phyloP scores from a whole-genome alignment of 2,797 vertebrate genomes.

The Gallinago solitaria region DNA sequence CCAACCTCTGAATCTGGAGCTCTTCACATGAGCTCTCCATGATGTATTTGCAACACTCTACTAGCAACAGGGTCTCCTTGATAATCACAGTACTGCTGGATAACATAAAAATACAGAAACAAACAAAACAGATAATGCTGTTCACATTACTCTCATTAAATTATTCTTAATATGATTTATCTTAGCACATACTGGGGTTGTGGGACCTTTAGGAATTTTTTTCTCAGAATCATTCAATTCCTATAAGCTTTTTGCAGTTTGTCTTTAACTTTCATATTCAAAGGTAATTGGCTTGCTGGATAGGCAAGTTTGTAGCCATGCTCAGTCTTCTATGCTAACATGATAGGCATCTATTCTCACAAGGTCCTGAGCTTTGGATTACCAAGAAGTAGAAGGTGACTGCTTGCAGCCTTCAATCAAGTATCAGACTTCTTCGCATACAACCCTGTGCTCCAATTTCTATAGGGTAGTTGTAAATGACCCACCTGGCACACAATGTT shows the following conservation, averaged over 20 bases:
- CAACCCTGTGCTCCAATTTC: neutral
- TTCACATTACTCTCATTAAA: neutral
- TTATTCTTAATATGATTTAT: neutral
- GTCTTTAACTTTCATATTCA: neutral
- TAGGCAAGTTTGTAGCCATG: neutral
- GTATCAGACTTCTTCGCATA: neutral
- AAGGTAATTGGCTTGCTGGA: neutral
- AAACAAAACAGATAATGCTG: neutral
- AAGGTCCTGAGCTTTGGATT: neutral
- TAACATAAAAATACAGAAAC: neutral
- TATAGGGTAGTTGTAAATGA: neutral
- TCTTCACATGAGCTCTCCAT: neutral
- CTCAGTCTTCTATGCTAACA: neutral
- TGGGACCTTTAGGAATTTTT: neutral
- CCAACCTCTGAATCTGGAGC: neutral
- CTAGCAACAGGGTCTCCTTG: neutral
- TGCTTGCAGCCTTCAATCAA: neutral
- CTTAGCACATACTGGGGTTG: accelerated
- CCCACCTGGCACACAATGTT: neutral
- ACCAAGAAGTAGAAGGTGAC: neutral
- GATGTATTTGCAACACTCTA: neutral
- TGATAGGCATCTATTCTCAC: neutral
- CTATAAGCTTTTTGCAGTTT: neutral
- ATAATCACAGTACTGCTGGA: neutral
- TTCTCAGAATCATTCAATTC: neutral